Conservation (phyloP, 2,888 invertebrate genomes). For the Pelosia muscerda region DNA sequence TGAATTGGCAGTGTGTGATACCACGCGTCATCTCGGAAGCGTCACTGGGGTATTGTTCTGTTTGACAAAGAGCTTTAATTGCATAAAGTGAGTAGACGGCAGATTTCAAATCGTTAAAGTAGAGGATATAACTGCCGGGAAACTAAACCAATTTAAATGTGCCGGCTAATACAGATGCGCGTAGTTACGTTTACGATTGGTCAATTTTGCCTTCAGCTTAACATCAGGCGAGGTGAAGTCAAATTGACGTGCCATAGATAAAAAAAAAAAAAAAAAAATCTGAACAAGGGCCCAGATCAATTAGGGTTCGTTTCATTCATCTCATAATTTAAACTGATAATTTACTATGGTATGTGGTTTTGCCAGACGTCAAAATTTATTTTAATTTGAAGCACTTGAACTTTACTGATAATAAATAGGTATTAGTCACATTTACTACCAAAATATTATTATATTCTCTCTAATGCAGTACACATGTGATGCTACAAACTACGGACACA, state of each 20-base stretch:
- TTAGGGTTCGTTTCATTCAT: slow-evolving; percentile 15
- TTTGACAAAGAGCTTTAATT: no score
- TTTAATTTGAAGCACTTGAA: slow-evolving; percentile 8
- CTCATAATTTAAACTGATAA: not conserved
- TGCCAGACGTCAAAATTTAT: slow-evolving; percentile 5
- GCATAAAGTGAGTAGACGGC: no score
- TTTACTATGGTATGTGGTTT: not conserved
- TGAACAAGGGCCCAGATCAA: not conserved
- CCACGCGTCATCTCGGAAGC: slow-evolving; percentile 5
- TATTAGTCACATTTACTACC: not conserved
- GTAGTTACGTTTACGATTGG: no score
- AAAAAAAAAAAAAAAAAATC: no score
- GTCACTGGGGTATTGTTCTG: not conserved
- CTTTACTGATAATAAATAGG: not conserved
- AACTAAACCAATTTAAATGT: no score
- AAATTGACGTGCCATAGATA: no score
- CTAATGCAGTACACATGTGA: not conserved
- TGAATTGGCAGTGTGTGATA: not conserved
- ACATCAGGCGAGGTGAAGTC: no score
- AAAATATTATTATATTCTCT: not conserved
- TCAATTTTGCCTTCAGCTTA: no score
- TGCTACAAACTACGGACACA: no score
- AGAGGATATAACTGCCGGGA: no score
- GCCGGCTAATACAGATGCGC: no score
- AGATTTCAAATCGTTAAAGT: no score